Evolutionary conservation across 2,888 invertebrate species (phyloP).

Genomic region (Alviniconcha strummeri): DNA sequence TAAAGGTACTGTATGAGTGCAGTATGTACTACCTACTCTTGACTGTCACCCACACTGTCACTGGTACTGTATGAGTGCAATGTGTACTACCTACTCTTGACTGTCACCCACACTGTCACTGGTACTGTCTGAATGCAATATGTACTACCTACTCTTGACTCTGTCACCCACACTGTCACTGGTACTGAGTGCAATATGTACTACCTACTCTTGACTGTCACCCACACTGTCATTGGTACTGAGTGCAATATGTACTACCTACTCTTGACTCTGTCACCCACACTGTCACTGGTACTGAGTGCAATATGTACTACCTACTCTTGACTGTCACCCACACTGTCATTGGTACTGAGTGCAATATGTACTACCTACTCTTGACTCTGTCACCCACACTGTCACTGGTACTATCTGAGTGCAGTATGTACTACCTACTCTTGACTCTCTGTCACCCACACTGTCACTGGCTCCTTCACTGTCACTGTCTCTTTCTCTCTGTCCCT

Average conservation of each 20-base stretch:
- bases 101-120: neutral
- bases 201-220: too few species aligned
- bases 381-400: too few species aligned
- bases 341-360: neutral
- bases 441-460: neutral
- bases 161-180: neutral
- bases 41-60: neutral
- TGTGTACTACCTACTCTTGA: neutral
- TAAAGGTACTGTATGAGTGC: conserved; percentile 12
- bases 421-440: neutral
- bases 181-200: too few species aligned
- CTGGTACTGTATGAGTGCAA: neutral
- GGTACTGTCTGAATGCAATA: neutral
- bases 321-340: neutral
- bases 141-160: too few species aligned
- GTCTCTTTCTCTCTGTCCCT: neutral
- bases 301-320: neutral
- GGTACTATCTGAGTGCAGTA: neutral
- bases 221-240: neutral
- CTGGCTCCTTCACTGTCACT: too few species aligned
- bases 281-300: neutral
- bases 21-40: neutral
- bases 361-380: neutral
- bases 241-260: neutral
- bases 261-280: neutral